These are phyloP conservation scores for Chloroceryle amazona DNA, from an alignment of 2,797 vertebrate species.

Conservation along the genomic window DNA sequence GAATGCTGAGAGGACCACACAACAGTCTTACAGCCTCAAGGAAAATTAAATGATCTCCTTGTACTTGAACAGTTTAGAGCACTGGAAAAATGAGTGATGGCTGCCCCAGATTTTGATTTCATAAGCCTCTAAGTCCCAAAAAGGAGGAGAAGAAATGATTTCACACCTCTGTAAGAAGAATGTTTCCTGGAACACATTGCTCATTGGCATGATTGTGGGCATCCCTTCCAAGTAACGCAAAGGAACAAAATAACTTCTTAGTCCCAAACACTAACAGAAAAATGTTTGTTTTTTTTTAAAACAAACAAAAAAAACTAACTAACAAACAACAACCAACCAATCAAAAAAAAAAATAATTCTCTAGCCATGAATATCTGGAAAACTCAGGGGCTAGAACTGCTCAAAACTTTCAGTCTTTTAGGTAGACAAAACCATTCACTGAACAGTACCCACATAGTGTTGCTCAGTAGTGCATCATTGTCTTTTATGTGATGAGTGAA, in stretches of 20 bases:
- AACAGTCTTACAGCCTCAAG: not conserved
- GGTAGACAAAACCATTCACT: constrained; percentile 41
- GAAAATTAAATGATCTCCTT: not conserved
- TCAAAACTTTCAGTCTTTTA: constrained; percentile 50
- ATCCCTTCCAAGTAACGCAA: not conserved
- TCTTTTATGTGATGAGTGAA: constrained; percentile 64
- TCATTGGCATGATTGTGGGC: accelerated
- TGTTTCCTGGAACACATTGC: not conserved
- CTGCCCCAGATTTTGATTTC: not conserved
- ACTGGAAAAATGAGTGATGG: not conserved
- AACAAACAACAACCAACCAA: too few relatives aligned
- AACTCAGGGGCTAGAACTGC: not conserved
- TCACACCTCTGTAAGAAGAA: not conserved
- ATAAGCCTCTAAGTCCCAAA: not conserved
- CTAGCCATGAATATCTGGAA: not conserved
- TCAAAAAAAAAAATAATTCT: not conserved
- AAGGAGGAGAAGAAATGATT: not conserved
- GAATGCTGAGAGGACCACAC: not conserved
- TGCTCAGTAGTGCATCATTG: constrained; percentile 52
- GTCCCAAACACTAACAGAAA: not conserved
- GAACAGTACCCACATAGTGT: constrained; percentile 11
- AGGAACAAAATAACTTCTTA: not conserved
- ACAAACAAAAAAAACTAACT: too few relatives aligned
- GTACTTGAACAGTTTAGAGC: not conserved
- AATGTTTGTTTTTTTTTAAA: not conserved